phyloP scores from a whole-genome alignment of 2,797 vertebrate genomes.

The Phataginus tetradactyla region DNA sequence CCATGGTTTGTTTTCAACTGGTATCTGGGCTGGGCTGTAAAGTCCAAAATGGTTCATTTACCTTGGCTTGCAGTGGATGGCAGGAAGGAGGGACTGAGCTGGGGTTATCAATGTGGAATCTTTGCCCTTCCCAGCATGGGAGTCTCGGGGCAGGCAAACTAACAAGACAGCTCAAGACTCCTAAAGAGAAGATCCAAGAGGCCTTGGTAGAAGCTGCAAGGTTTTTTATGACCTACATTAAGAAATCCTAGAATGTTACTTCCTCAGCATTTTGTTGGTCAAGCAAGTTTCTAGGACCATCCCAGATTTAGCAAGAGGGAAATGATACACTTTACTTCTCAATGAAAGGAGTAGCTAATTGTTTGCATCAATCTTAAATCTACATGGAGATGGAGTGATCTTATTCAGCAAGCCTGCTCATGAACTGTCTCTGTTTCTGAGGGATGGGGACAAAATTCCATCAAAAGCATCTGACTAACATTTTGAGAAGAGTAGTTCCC shows the following conservation, averaged over 20 bases:
- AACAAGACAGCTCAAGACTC: not conserved
- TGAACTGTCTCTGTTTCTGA: not conserved
- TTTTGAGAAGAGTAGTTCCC: not conserved
- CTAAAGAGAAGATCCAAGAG: not conserved
- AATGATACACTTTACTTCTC: not conserved
- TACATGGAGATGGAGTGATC: not conserved
- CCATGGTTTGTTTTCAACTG: not conserved
- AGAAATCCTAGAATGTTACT: not conserved
- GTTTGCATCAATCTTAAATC: not conserved
- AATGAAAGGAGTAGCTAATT: not conserved
- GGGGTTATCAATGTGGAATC: not conserved
- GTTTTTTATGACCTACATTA: not conserved
- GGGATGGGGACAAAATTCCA: not conserved
- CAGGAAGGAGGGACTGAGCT: not conserved
- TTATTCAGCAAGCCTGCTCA: not conserved
- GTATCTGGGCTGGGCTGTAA: not conserved
- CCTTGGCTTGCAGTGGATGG: not conserved
- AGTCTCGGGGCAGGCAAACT: not conserved
- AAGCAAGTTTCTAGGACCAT: too few relatives aligned
- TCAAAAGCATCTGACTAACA: not conserved
- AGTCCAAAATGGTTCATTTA: not conserved
- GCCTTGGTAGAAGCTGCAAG: not conserved
- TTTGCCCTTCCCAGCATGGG: not conserved
- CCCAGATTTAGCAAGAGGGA: not conserved
- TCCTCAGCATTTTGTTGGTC: not conserved